Percentiles rank a stretch among this genome's conserved stretches.
Evolutionary conservation across 1,140 invertebrate genomes (phyloP).

Genomic region (Papilio dardanus): DNA sequence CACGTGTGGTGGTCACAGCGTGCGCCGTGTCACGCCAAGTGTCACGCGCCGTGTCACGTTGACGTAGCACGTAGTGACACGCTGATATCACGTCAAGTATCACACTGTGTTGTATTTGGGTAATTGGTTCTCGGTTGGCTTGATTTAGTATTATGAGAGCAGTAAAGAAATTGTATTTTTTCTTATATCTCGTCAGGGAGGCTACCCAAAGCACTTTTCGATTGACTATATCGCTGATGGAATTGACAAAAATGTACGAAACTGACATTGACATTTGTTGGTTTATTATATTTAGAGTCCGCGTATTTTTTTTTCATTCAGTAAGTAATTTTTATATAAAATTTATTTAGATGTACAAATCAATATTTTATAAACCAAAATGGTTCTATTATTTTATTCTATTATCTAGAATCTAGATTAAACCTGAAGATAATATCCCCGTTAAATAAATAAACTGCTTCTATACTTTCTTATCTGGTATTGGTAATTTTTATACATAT

Average conservation of each 20-base stretch:
- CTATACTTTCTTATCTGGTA: background rate
- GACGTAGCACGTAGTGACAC: background rate
- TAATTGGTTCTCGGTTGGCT: background rate
- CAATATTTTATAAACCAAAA: background rate
- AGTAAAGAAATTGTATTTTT: too few species aligned
- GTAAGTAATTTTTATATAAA: too few species aligned
- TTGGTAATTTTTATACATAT: background rate
- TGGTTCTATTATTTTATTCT: background rate
- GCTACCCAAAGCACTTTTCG: too few species aligned
- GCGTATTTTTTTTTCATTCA: too few species aligned
- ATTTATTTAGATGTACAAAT: background rate
- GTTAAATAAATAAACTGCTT: background rate
- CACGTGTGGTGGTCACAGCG: constrained; percentile 3
- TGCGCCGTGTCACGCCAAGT: constrained; percentile 3
- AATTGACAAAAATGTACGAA: too few species aligned
- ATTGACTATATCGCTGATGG: too few species aligned
- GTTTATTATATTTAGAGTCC: too few species aligned
- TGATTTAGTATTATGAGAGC: too few species aligned
- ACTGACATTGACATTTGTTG: too few species aligned
- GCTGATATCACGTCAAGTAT: background rate
- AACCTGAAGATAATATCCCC: background rate
- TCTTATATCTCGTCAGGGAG: too few species aligned
- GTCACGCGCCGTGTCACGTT: constrained; percentile 8
- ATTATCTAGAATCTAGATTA: too few species aligned
- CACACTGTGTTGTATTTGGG: background rate